Base-by-base conservation (phyloP, 2,888 invertebrate species). In the Leucophenga montana region DNA sequence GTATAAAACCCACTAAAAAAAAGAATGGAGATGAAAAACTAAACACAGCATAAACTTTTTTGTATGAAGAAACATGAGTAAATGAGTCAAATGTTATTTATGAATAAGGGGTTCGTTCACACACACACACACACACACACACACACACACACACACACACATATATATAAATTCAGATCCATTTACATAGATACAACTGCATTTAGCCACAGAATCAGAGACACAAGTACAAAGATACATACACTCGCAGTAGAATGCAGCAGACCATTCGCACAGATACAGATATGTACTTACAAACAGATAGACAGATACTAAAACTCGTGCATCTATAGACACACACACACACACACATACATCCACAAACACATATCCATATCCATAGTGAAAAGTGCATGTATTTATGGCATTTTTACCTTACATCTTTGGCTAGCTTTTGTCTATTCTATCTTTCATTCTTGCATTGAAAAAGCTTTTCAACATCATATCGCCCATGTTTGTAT, bases 11-110 rank as follows among this genome's bases (percentile, higher is more conserved):
- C 39, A 39, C 39, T 5, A 39, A 8, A 39, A 39, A 39, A 39
- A 39, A 8, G 1, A 39, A 39, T 11, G 1, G 27, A 31, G n/a
- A 31, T 14, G n/a, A 13, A 22, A n/a, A 27, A 57, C 31, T 54
- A 13, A 57, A 57, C 27, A 56, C 56, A 56, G 18, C 22, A 20
- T 54, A 4, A 9, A n/a, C 9, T 54, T 27, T 57, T 57, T 31
- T 57, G 27, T 57, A 57, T 9, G 18, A 31, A 57, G 14, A 20
- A 27, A 57, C 31, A 57, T 11, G 31, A 31, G 57, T 57, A 57
- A 57, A 57, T 57, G 57, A 57, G 57, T 57, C 20, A 57, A 57
- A 56, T 54, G 20, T 54, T 20, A 3, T 54, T 13, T 22, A 39
- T 39, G 11, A 39, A 39, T 39, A 39, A 39, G 20, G 20, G 54